These are phyloP conservation scores for Taeniopygia guttata DNA, from an alignment of 2,797 vertebrate species.

Conservation along the genomic window DNA sequence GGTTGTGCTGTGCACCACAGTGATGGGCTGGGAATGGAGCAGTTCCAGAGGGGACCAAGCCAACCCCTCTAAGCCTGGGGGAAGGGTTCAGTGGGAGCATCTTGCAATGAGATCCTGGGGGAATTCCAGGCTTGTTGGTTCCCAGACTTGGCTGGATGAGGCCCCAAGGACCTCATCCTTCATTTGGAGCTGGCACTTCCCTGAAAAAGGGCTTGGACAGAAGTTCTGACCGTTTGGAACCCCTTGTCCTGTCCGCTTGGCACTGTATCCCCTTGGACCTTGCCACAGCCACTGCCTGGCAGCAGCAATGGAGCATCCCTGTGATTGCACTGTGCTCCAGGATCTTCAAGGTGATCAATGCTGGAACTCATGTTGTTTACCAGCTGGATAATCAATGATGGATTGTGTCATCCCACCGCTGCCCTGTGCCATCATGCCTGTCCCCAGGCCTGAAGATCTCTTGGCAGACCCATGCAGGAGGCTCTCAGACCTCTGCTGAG, in stretches of 20 bases:
- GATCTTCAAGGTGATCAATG: neutral
- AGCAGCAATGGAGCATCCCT: neutral
- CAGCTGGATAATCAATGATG: neutral
- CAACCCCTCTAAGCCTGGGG: neutral
- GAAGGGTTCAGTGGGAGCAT: neutral
- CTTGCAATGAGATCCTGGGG: accelerated
- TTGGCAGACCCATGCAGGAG: neutral
- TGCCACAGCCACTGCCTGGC: neutral
- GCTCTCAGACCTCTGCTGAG: neutral
- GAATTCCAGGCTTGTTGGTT: neutral
- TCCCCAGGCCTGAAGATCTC: neutral
- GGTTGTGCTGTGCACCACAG: accelerated
- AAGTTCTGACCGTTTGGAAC: neutral
- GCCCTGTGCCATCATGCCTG: neutral
- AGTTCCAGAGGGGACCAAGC: neutral
- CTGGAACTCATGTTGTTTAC: neutral
- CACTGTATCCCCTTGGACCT: neutral
- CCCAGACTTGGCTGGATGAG: neutral
- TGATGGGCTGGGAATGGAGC: neutral
- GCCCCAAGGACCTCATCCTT: accelerated
- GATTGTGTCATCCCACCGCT: neutral
- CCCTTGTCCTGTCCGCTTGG: neutral
- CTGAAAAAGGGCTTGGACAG: neutral
- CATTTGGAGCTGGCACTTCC: neutral
- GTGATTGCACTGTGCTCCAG: neutral